Conservation (phyloP, 2,888 invertebrate genomes). For the Polyommatus iphigenia region DNA sequence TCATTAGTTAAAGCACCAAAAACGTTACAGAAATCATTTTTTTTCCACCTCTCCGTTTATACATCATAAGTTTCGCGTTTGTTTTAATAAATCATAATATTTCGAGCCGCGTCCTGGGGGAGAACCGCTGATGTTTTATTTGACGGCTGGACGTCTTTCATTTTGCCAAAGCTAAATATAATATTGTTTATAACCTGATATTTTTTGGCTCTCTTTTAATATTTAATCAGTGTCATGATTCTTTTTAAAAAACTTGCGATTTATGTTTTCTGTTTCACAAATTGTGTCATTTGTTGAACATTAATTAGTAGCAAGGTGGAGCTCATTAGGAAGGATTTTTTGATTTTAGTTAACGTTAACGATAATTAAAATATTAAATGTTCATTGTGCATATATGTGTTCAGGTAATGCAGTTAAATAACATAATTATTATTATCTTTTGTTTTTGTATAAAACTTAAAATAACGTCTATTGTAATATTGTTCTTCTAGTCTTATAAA, state of each 20-base stretch:
- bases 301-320: conserved; percentile 2
- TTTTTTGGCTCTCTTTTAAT: conserved; percentile 34
- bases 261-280: background rate
- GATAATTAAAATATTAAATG: background rate
- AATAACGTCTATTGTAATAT: background rate
- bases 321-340: background rate
- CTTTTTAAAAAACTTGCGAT: conserved; percentile 5
- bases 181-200: conserved; percentile 43
- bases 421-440: no score
- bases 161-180: conserved; percentile 44
- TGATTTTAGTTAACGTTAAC: background rate
- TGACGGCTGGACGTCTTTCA: conserved; percentile 55
- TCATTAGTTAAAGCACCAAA: conserved; percentile 24
- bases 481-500: background rate
- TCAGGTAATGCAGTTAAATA: no score
- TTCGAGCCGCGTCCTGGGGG: conserved; percentile 51
- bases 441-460: background rate
- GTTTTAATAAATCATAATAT: conserved; percentile 61
- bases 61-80: conserved; percentile 45
- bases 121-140: conserved; percentile 61
- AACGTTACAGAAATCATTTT: conserved; percentile 36
- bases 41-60: conserved; percentile 43
- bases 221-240: conserved; percentile 33
- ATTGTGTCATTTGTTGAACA: background rate
- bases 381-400: no score